Evolutionary conservation across 92 coral and sea anemone genomes (phyloP).

Genomic region (Siderastrea siderea): DNA sequence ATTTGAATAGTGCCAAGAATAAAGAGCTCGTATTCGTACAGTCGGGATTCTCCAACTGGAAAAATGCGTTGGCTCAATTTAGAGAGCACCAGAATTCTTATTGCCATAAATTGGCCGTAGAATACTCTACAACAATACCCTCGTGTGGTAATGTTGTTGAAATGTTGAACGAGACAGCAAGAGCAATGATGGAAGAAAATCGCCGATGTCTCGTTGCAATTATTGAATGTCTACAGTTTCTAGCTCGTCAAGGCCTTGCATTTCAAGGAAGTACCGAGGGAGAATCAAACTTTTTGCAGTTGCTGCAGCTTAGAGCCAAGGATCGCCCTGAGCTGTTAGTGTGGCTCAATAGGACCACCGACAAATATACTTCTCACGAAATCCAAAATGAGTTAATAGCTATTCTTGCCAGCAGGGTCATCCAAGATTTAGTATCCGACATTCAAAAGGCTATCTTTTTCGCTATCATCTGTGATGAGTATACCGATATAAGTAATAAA

Average conservation of each 20-base stretch:
- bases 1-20: conserved; percentile 66
- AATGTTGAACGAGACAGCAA: conserved; percentile 67
- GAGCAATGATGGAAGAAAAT: conserved; percentile 51
- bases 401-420: conserved; percentile 39
- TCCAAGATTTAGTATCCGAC: conserved; percentile 51
- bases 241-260: conserved; percentile 43
- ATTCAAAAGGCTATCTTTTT: conserved; percentile 46
- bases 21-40: conserved; percentile 63
- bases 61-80: conserved; percentile 70
- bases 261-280: conserved; percentile 59
- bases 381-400: conserved; percentile 58
- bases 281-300: conserved; percentile 46
- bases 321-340: too few relatives aligned
- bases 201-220: conserved; percentile 56
- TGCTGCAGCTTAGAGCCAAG: background rate
- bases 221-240: conserved; percentile 63
- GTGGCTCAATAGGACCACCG: background rate
- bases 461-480: conserved; percentile 21
- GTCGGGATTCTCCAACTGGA: conserved; percentile 69
- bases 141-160: conserved; percentile 70
- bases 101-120: conserved; percentile 66
- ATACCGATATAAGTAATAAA: too few relatives aligned
- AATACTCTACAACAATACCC: conserved; percentile 68
- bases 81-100: conserved; percentile 73
- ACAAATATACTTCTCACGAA: conserved; percentile 61